Percentiles rank a stretch among this genome's conserved stretches.
Evolutionary conservation across 2,888 invertebrate species (phyloP).

Genomic region (Chydorus sphaericus): DNA sequence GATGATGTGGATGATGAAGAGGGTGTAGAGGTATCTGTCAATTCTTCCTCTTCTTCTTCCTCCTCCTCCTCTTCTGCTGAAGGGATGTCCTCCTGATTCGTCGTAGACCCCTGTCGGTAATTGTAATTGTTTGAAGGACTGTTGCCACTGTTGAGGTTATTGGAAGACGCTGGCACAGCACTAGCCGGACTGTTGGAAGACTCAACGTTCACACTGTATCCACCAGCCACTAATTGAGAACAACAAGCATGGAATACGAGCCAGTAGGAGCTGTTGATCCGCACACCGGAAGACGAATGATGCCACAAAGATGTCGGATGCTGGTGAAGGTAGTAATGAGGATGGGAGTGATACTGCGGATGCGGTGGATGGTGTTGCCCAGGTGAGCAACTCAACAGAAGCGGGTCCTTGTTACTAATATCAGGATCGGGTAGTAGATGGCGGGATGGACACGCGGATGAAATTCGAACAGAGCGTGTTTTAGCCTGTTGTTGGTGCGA

Average conservation of each 20-base stretch:
- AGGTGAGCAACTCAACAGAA: no score
- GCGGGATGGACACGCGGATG: no score
- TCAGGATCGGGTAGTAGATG: neutral
- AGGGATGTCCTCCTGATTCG: neutral
- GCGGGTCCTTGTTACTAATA: no score
- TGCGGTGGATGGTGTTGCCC: neutral
- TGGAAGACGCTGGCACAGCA: no score
- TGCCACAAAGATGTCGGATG: neutral
- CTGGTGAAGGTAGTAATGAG: neutral
- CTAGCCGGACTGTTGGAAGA: neutral
- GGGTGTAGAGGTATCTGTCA: no score
- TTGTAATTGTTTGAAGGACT: no score
- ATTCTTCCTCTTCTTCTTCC: neutral
- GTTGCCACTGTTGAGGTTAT: no score
- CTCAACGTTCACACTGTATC: constrained; percentile 5
- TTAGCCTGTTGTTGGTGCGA: neutral
- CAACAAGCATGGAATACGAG: constrained; percentile 1
- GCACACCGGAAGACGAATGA: neutral
- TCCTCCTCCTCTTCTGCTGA: neutral
- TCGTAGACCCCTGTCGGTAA: neutral
- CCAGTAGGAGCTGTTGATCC: constrained; percentile 11
- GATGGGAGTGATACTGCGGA: neutral
- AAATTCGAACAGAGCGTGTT: no score
- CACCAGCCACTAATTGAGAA: constrained; percentile 1
- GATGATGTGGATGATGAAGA: no score